phyloP scores from a whole-genome alignment of 2,113 vertebrate genomes.

The Saccopteryx leptura region DNA sequence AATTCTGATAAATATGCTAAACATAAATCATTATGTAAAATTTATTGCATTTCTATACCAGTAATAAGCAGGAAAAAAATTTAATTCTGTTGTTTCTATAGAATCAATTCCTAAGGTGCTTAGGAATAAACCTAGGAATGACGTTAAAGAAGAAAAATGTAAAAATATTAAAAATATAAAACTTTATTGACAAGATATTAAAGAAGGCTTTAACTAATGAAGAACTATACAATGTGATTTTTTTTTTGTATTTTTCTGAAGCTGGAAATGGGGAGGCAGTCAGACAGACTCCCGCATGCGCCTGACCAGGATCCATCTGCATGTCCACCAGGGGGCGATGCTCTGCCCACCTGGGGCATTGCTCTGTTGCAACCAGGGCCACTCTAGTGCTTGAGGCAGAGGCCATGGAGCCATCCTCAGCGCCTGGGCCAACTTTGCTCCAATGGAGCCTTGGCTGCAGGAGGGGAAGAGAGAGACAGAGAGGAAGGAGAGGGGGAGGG shows the following conservation, averaged over 20 bases:
- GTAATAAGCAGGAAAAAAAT: slow-evolving; percentile 29
- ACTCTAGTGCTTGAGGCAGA: too few relatives aligned
- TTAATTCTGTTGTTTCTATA: slow-evolving; percentile 29
- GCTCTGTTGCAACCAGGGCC: too few relatives aligned
- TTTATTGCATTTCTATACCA: not conserved
- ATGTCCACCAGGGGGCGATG: too few relatives aligned
- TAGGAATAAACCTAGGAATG: slow-evolving; percentile 40
- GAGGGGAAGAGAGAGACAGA: too few relatives aligned
- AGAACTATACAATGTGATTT: not conserved
- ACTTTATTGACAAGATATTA: not conserved
- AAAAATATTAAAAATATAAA: slow-evolving; percentile 27
- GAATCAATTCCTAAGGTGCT: not conserved
- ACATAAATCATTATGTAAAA: slow-evolving; percentile 40
- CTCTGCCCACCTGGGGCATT: too few relatives aligned
- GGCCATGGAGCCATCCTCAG: too few relatives aligned
- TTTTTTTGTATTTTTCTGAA: not conserved
- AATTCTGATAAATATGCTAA: not conserved
- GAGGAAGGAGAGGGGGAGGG: too few relatives aligned
- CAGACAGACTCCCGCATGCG: too few relatives aligned
- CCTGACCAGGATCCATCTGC: too few relatives aligned
- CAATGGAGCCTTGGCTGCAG: too few relatives aligned
- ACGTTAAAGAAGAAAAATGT: slow-evolving; percentile 9
- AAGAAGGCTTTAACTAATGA: slow-evolving; percentile 52
- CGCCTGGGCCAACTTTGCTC: too few relatives aligned
- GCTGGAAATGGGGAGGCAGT: too few relatives aligned